Percentiles rank a stretch among this genome's conserved stretches.
These are phyloP conservation scores for Garra rufa DNA, from an alignment of 2,113 vertebrate species.

Conservation along the genomic window DNA sequence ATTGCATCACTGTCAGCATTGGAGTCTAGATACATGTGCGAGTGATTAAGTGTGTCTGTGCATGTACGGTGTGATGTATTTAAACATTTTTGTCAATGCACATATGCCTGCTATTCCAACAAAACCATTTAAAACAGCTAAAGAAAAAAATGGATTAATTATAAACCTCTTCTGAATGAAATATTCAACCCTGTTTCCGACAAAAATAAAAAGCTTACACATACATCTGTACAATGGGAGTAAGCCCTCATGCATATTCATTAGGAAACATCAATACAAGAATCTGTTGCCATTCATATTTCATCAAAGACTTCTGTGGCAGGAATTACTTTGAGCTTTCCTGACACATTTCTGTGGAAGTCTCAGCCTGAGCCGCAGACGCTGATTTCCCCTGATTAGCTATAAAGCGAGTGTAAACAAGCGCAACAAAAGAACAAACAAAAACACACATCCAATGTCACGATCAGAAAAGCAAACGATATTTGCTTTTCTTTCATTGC, in stretches of 20 bases:
- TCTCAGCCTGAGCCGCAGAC: slow-evolving; percentile 24
- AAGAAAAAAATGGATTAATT: slow-evolving; percentile 29
- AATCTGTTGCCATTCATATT: slow-evolving; percentile 62
- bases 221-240: slow-evolving; percentile 4
- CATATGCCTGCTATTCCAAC: background rate
- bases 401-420: slow-evolving; percentile 36
- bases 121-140: slow-evolving; percentile 23
- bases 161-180: slow-evolving; percentile 32
- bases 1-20: background rate
- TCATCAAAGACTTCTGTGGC: slow-evolving; percentile 52
- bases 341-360: slow-evolving; percentile 53
- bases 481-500: background rate
- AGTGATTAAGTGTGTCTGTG: background rate
- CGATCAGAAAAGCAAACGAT: background rate
- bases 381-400: slow-evolving; percentile 38
- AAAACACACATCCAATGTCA: slow-evolving; percentile 8
- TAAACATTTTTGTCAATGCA: background rate
- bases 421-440: background rate
- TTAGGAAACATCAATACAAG: slow-evolving; percentile 52
- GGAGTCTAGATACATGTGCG: background rate
- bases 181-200: slow-evolving; percentile 41
- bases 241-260: slow-evolving; percentile 56
- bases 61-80: background rate
- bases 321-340: slow-evolving; percentile 30
- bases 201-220: slow-evolving; percentile 28